Evolutionary conservation across 92 coral and sea anemone genomes (phyloP).

Genomic region (Phenganax subtilis): DNA sequence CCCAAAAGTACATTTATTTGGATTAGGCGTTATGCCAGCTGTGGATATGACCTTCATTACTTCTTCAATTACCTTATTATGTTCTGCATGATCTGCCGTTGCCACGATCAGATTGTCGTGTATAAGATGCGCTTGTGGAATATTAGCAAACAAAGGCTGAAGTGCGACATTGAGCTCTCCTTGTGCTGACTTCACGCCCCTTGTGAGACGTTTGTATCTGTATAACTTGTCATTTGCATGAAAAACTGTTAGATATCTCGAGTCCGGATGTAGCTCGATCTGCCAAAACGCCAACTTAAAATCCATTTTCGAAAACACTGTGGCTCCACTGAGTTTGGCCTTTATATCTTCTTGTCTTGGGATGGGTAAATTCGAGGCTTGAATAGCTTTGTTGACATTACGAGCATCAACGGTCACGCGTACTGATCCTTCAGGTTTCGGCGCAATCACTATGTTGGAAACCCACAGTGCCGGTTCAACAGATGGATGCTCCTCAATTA

Average conservation of each 20-base stretch:
- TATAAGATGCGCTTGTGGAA: not conserved
- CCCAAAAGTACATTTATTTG: not conserved
- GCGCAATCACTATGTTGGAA: conserved; percentile 2
- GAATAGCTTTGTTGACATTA: not conserved
- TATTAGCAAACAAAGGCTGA: not conserved
- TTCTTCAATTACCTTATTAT: too few species aligned
- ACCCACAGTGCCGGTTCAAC: conserved; percentile 10
- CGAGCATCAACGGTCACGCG: not conserved
- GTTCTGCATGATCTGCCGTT: too few species aligned
- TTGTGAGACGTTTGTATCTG: conserved; percentile 1
- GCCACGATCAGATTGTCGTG: not conserved
- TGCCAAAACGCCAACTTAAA: conserved; percentile 12
- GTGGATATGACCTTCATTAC: too few species aligned
- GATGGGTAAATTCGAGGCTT: conserved; percentile 2
- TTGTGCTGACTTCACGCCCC: conserved; percentile 12
- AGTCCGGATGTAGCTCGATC: not conserved
- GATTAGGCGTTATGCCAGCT: not conserved
- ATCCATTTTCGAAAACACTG: conserved; percentile 23
- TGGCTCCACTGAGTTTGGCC: not conserved
- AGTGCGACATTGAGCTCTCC: conserved; percentile 1
- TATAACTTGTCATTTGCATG: conserved; percentile 24
- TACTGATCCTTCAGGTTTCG: not conserved
- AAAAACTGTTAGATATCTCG: conserved; percentile 1
- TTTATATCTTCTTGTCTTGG: not conserved
- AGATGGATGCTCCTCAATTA: conserved; percentile 13